These are phyloP conservation scores for Pantherophis guttatus DNA, from an alignment of 2,113 vertebrate species.

Conservation along the genomic window DNA sequence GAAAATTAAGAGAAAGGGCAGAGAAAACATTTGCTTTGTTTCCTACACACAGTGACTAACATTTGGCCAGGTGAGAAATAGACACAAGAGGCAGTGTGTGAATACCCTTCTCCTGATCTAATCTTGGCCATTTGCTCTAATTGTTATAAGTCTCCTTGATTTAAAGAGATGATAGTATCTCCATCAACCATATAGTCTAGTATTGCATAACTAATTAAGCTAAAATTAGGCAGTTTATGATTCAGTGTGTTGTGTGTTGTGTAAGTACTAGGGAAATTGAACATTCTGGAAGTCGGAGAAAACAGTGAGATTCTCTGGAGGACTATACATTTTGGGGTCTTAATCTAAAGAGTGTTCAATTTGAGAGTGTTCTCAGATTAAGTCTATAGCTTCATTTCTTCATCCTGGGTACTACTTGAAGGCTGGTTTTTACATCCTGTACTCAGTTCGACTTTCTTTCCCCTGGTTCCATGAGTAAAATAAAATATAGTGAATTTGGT, in stretches of 20 bases:
- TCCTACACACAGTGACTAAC: neutral
- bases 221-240: neutral
- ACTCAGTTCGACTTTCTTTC: neutral
- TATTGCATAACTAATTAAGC: neutral
- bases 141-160: neutral
- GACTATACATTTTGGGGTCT: neutral
- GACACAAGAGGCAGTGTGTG: neutral
- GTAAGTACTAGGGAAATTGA: neutral
- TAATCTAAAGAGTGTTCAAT: neutral
- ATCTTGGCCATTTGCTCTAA: neutral
- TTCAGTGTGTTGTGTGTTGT: neutral
- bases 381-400: neutral
- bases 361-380: neutral
- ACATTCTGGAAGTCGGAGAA: neutral
- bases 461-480: neutral
- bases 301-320: neutral
- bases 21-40: neutral
- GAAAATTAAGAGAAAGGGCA: neutral
- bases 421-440: neutral
- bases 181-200: neutral
- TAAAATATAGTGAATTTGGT: neutral
- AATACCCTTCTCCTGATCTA: neutral
- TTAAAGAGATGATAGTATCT: neutral
- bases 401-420: neutral
- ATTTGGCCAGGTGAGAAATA: neutral